phyloP scores from a whole-genome alignment of 2,113 vertebrate genomes.

The Microcebus tavaratra region DNA sequence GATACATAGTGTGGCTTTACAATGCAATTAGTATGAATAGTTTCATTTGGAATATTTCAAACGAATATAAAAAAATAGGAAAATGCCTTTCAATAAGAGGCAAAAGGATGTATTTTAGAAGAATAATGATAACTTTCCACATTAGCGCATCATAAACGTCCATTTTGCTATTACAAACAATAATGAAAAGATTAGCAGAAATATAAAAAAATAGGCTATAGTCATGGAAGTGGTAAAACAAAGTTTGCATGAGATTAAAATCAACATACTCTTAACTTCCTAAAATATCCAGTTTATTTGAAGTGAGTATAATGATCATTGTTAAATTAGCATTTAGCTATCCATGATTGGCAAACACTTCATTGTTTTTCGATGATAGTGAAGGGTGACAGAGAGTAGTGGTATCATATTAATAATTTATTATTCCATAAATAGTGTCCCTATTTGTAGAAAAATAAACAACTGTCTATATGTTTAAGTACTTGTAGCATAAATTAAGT shows the following conservation, averaged over 20 bases:
- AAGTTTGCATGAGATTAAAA: not conserved
- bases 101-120: constrained; percentile 35
- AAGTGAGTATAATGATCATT: not conserved
- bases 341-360: not conserved
- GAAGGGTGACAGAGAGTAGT: not conserved
- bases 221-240: constrained; percentile 11
- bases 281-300: not conserved
- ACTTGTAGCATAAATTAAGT: not conserved
- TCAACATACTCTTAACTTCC: not conserved
- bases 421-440: not conserved
- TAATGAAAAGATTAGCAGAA: constrained; percentile 46
- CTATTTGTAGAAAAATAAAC: not conserved
- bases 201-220: not conserved
- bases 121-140: constrained; percentile 65
- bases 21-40: not conserved
- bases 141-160: constrained; percentile 16
- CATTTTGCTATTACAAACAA: constrained; percentile 19
- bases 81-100: not conserved
- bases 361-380: not conserved
- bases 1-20: not conserved
- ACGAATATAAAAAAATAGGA: not conserved
- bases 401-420: not conserved
- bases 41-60: not conserved
- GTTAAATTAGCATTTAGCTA: not conserved
- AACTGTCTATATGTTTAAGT: not conserved